Evolutionary conservation across 2,113 vertebrate genomes (phyloP).

Genomic region (Odobenus rosmarus): DNA sequence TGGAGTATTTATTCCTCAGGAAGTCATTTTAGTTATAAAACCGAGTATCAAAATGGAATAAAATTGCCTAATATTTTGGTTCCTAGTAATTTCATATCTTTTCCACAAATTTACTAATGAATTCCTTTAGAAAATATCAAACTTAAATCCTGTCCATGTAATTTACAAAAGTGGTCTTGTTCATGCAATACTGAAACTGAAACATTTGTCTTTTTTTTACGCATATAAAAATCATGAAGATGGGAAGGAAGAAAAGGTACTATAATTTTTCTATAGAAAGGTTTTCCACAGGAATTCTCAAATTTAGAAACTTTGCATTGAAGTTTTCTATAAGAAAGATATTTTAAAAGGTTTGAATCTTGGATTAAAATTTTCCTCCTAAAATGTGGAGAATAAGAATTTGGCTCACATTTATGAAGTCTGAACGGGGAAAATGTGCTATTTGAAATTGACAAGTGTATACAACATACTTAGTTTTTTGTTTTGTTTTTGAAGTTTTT

Average conservation of each 20-base stretch:
- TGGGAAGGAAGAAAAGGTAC: background rate
- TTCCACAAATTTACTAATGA: slow-evolving; percentile 41
- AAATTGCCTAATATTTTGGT: background rate
- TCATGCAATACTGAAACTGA: slow-evolving; percentile 25
- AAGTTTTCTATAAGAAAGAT: slow-evolving; percentile 58
- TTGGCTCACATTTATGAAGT: slow-evolving; percentile 58
- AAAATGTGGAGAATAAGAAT: slow-evolving; percentile 60
- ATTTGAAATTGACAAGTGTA: slow-evolving; percentile 39
- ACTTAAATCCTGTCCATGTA: slow-evolving; percentile 29
- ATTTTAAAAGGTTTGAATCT: slow-evolving; percentile 63
- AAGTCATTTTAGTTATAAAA: slow-evolving; percentile 52
- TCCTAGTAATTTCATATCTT: slow-evolving; percentile 15
- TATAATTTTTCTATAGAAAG: slow-evolving; percentile 16
- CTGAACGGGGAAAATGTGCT: background rate
- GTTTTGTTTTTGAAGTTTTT: slow-evolving; percentile 20
- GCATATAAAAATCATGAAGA: slow-evolving; percentile 11
- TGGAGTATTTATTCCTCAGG: background rate
- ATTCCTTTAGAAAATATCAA: slow-evolving; percentile 40
- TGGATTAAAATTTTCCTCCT: slow-evolving; percentile 36
- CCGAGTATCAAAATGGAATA: slow-evolving; percentile 33
- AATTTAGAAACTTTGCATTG: slow-evolving; percentile 58
- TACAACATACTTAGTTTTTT: background rate
- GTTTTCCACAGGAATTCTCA: slow-evolving; percentile 43
- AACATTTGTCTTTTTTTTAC: background rate
- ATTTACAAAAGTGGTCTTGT: slow-evolving; percentile 58